These are phyloP conservation scores for Catagonus wagneri DNA, from an alignment of 2,113 vertebrate genomes.

Conservation along the genomic window DNA sequence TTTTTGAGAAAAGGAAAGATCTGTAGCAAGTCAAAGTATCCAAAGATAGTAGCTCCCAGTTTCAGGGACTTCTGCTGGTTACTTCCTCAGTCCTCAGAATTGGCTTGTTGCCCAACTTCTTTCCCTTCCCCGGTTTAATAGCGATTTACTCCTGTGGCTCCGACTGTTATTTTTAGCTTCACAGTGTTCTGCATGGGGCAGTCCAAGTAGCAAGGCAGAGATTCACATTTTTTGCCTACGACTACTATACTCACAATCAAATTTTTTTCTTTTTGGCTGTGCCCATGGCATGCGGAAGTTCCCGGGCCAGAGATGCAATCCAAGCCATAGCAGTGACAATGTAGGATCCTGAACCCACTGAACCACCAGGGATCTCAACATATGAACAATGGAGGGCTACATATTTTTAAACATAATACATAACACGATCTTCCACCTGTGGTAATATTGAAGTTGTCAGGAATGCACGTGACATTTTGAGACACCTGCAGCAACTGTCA, in stretches of 20 bases:
- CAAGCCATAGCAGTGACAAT: too few species aligned
- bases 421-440: neutral
- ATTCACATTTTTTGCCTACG: neutral
- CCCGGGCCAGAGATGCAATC: too few species aligned
- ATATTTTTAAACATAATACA: too few species aligned
- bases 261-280: too few species aligned
- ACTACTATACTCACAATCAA: neutral
- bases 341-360: too few species aligned
- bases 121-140: neutral
- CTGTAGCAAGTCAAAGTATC: neutral
- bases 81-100: neutral
- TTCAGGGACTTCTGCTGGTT: neutral
- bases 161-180: neutral
- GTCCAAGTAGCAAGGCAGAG: neutral
- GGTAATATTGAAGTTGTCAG: neutral
- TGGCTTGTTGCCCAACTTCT: neutral
- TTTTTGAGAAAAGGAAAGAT: neutral
- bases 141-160: neutral
- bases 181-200: accelerated
- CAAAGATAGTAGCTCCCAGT: neutral
- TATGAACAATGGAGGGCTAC: too few species aligned
- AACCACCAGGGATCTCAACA: too few species aligned
- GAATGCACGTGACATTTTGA: neutral
- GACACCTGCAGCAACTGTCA: neutral
- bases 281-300: too few species aligned